A percentile compares a stretch with the other conserved stretches of the same genome.
Evolutionary conservation across 2,113 vertebrate genomes (phyloP).

Genomic region (Talpa occidentalis): DNA sequence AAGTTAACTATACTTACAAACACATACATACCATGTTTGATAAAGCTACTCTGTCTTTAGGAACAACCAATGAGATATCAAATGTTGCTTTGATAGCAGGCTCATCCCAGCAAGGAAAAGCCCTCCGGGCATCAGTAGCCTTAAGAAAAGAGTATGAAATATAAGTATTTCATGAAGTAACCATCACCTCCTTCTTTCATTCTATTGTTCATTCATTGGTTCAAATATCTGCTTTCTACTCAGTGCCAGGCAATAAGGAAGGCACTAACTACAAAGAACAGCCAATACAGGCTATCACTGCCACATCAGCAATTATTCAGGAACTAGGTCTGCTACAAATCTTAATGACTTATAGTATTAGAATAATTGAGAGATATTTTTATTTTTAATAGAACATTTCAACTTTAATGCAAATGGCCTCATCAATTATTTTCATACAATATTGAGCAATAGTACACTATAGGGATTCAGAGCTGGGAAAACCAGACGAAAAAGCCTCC

Average conservation of each 20-base stretch:
- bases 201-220: neutral
- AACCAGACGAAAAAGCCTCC: neutral
- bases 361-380: neutral
- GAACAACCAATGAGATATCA: constrained; percentile 97
- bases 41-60: constrained; percentile 98
- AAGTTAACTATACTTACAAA: constrained; percentile 43
- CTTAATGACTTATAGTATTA: neutral
- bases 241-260: neutral
- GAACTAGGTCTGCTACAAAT: neutral
- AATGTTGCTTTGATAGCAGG: constrained; percentile 99
- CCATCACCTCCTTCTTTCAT: neutral
- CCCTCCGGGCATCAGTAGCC: constrained; percentile 98
- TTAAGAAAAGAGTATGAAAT: constrained; percentile 81
- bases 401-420: constrained; percentile 12
- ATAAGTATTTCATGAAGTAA: constrained; percentile 57
- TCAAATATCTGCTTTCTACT: constrained; percentile 49
- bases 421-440: constrained; percentile 3
- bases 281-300: neutral
- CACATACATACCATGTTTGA: constrained; percentile 96
- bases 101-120: constrained; percentile 99
- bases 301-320: neutral
- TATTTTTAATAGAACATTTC: constrained; percentile 53
- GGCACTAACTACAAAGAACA: constrained; percentile 20
- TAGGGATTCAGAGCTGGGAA: neutral
- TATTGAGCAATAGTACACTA: neutral